phyloP scores from a whole-genome alignment of 2,113 vertebrate species.

The Agapornis roseicollis region DNA sequence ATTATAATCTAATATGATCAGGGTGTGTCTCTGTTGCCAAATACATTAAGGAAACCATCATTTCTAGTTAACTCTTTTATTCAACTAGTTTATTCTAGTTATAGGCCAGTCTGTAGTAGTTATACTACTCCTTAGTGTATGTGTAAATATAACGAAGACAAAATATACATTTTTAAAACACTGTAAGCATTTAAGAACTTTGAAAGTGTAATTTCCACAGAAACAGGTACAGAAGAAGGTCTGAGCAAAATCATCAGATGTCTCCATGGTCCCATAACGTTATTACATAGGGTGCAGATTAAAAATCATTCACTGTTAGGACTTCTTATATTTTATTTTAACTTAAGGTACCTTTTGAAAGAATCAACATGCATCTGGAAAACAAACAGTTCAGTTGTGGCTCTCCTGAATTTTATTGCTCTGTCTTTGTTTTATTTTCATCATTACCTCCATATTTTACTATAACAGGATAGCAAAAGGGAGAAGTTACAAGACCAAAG shows the following conservation, averaged over 20 bases:
- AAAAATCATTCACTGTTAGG: not conserved
- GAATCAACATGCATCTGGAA: not conserved
- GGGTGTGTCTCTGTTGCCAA: not conserved
- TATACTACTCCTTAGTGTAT: not conserved
- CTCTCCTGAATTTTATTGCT: not conserved
- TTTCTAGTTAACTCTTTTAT: not conserved
- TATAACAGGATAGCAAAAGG: not conserved
- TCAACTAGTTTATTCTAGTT: not conserved
- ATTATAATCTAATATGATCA: not conserved
- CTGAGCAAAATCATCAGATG: not conserved
- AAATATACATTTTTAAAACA: not conserved
- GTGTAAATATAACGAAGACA: not conserved
- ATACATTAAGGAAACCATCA: not conserved
- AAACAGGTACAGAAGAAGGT: not conserved
- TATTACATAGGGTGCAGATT: not conserved
- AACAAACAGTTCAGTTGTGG: not conserved
- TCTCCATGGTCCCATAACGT: not conserved
- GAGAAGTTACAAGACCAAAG: not conserved
- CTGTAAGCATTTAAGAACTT: not conserved
- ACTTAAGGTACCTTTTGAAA: not conserved
- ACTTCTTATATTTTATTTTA: not conserved
- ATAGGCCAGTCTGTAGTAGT: not conserved
- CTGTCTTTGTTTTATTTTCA: not conserved
- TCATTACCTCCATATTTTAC: rapidly evolving
- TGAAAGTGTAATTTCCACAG: not conserved